Conservation (phyloP, 2,797 vertebrate genomes). For the Eulemur mongoz region DNA sequence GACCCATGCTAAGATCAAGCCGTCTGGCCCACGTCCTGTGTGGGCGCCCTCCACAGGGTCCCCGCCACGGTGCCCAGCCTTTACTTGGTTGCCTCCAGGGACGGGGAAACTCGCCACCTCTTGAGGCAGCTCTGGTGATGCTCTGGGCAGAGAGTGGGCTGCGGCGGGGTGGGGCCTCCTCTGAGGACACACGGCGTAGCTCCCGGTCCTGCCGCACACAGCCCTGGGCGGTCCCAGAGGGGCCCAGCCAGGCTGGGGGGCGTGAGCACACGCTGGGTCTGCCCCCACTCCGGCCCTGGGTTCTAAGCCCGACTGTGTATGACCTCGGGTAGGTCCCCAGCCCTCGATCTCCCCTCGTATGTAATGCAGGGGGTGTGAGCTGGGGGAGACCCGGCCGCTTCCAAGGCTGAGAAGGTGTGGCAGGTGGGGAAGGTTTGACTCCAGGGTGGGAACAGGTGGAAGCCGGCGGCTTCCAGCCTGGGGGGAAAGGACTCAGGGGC, state of each 20-base stretch:
- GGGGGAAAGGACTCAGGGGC: neutral
- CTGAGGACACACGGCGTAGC: neutral
- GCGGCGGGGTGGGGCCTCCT: accelerated
- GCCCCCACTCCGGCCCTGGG: too few relatives aligned
- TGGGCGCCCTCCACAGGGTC: accelerated
- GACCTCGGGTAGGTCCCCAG: neutral
- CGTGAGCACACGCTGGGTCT: neutral
- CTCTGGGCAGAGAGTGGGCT: neutral
- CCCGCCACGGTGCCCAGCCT: neutral
- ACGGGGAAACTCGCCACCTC: accelerated
- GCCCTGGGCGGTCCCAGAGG: neutral
- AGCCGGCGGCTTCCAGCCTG: accelerated
- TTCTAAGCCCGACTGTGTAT: accelerated
- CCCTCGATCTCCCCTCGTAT: neutral
- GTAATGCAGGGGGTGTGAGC: too few relatives aligned
- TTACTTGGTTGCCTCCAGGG: neutral
- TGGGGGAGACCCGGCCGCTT: neutral
- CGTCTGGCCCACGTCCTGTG: accelerated
- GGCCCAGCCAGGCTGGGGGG: neutral
- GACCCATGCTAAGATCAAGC: neutral
- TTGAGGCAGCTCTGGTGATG: neutral
- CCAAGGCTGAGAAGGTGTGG: neutral
- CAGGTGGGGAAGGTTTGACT: accelerated
- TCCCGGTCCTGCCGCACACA: accelerated
- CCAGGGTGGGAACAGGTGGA: neutral